Base-by-base conservation (phyloP, 2,113 vertebrate species). In the Oreochromis spilurus region DNA sequence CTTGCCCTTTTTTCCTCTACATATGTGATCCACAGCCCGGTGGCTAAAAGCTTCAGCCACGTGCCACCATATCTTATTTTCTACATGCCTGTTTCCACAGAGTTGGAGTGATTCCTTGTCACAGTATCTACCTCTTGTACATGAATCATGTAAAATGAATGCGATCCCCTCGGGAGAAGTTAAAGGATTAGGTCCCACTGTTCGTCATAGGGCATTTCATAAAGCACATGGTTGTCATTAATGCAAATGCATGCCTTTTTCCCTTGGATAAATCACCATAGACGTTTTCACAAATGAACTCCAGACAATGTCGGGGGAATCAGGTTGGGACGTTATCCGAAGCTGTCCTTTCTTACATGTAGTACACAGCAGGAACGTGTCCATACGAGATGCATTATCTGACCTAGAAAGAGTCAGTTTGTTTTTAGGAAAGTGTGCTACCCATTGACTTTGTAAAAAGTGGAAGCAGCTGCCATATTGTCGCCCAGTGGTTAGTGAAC, bases 91-190 rank as follows among this genome's bases (percentile, higher is more conserved):
- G 29, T 67, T 24, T 38, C 29, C 13, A 14, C 12, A 31, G 5
- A 67, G 57, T 31, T 17, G 43, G 31, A 57, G 5, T 50, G 43
- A 48, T 80, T 87, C 9, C 55, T 79, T 17, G 13, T 52, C 84
- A 36, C 36, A 48, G 10, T 14, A 55, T 34, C 60, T 78, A 86
- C 88, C 90, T 89, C 48, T 48, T 26, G 55, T 17, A 43, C 81
- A 88, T 77, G 82, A 58, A 82, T 92, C 82, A 90, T 88, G 83
- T 62, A 84, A 84, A 86, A 88, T 77, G 53, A 80, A 89, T 90
- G 77, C 16, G 8, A 4, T 55, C 19, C 75, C 55, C 82, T 43
- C 2, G 5, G 72, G 72, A 84, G 40, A 58, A 40, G 17, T 34
- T 4, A 38, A 54, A 29, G 48, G 19, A 80, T 58, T 24, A 77